A percentile compares a stretch with the other conserved stretches of the same genome.
Conservation (phyloP, 1,140 invertebrate genomes). For the Pseudomyrmex sp. region DNA sequence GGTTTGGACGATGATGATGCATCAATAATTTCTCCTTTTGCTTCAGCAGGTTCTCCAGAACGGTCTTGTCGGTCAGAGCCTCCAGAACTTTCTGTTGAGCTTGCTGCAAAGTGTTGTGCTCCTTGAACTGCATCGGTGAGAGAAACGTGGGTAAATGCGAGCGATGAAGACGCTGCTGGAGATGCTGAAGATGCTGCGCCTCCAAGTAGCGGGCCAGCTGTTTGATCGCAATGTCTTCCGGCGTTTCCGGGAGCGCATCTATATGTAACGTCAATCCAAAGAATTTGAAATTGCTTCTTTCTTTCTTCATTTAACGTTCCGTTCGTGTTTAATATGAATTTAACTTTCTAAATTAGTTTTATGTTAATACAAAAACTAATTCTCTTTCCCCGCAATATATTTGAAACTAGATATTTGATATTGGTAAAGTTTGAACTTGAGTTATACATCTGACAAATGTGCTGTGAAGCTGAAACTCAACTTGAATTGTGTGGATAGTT, state of each 20-base stretch:
- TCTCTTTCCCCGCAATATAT: too few relatives aligned
- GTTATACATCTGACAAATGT: too few relatives aligned
- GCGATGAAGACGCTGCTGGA: slow-evolving; percentile 57
- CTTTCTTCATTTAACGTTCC: not conserved
- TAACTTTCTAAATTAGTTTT: not conserved
- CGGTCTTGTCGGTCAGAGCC: slow-evolving; percentile 65
- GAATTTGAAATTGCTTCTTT: slow-evolving; percentile 18
- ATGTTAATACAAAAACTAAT: too few relatives aligned
- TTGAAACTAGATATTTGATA: too few relatives aligned
- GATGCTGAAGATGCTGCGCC: slow-evolving; percentile 48
- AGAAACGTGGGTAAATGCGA: slow-evolving; percentile 52
- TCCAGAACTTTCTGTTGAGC: slow-evolving; percentile 67
- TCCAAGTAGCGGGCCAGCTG: slow-evolving; percentile 75
- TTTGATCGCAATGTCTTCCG: slow-evolving; percentile 73
- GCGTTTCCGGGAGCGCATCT: slow-evolving; percentile 75
- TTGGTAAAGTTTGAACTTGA: too few relatives aligned
- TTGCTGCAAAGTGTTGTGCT: slow-evolving; percentile 67
- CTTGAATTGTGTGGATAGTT: too few relatives aligned
- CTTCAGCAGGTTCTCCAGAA: slow-evolving; percentile 67
- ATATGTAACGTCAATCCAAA: slow-evolving; percentile 11
- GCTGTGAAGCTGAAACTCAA: too few relatives aligned
- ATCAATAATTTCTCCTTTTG: slow-evolving; percentile 49
- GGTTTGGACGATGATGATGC: slow-evolving; percentile 13
- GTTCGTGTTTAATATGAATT: not conserved
- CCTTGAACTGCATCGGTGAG: slow-evolving; percentile 58